Evolutionary conservation across 2,797 vertebrate genomes (phyloP).

Genomic region (Chrysocyon brachyurus): DNA sequence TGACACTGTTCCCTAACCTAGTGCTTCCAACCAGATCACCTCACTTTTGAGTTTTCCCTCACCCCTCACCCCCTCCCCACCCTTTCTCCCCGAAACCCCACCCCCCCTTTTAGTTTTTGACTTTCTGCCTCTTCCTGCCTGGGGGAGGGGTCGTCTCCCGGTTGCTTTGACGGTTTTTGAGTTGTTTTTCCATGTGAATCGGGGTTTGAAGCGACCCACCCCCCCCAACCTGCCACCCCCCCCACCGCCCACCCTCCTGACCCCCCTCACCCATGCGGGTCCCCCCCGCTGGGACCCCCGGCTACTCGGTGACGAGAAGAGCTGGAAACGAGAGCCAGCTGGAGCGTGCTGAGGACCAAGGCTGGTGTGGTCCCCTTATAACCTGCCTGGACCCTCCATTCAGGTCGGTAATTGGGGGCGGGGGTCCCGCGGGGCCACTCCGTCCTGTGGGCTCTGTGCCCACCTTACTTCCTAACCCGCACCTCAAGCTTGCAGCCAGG

Average conservation of each 20-base stretch:
- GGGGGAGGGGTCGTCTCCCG: slow-evolving; percentile 77
- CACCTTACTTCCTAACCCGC: slow-evolving; percentile 62
- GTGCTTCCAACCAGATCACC: slow-evolving; percentile 93
- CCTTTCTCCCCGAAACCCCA: slow-evolving; percentile 49
- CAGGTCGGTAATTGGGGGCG: slow-evolving; percentile 88
- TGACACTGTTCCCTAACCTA: slow-evolving; percentile 91
- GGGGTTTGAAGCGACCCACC: slow-evolving; percentile 89
- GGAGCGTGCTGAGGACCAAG: slow-evolving; percentile 86
- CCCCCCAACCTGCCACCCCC: slow-evolving; percentile 62
- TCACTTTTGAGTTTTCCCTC: slow-evolving; percentile 88
- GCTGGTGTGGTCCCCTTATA: slow-evolving; percentile 86
- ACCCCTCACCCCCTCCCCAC: slow-evolving; percentile 84
- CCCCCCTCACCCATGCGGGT: slow-evolving; percentile 76
- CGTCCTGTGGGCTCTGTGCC: slow-evolving; percentile 71
- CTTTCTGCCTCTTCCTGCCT: slow-evolving; percentile 80
- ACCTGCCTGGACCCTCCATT: slow-evolving; percentile 87
- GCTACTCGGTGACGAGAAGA: slow-evolving; percentile 83
- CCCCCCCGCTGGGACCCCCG: slow-evolving; percentile 79
- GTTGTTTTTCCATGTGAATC: slow-evolving; percentile 89
- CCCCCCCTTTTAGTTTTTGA: slow-evolving; percentile 80
- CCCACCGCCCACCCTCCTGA: slow-evolving; percentile 54
- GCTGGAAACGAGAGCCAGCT: slow-evolving; percentile 83
- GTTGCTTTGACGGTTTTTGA: slow-evolving; percentile 83
- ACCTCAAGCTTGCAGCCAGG: slow-evolving; percentile 79
- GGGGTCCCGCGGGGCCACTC: slow-evolving; percentile 71